A percentile compares a stretch with the other conserved stretches of the same genome.
Evolutionary conservation across 2,113 vertebrate species (phyloP).

Genomic region (Eurystomus gularis): DNA sequence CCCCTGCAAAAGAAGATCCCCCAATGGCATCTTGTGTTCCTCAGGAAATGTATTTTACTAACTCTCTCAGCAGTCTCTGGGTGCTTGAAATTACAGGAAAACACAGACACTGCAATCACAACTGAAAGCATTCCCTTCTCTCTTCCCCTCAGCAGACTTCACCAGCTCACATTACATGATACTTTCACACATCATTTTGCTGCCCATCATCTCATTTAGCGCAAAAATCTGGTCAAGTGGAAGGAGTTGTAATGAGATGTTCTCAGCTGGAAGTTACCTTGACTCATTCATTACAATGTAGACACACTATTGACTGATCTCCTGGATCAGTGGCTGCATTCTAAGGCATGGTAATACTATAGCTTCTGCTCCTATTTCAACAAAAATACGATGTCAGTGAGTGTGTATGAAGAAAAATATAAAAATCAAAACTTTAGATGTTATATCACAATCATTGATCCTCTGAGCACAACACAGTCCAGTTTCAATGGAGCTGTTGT

Average conservation of each 20-base stretch:
- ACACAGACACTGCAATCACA: neutral
- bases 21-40: neutral
- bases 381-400: neutral
- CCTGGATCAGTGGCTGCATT: neutral
- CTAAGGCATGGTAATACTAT: neutral
- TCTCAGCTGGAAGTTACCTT: constrained; percentile 13
- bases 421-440: neutral
- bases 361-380: neutral
- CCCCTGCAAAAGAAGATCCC: neutral
- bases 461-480: neutral
- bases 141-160: neutral
- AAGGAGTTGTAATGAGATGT: constrained; percentile 26
- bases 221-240: constrained; percentile 34
- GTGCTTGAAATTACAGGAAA: neutral
- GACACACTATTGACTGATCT: neutral
- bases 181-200: neutral
- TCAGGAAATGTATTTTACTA: neutral
- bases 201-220: neutral
- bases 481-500: neutral
- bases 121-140: neutral
- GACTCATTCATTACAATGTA: constrained; percentile 4
- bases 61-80: neutral
- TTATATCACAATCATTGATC: neutral
- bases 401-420: neutral
- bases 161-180: neutral